These are phyloP conservation scores for Acromyrmex echinatior DNA, from an alignment of 1,140 invertebrate genomes.

Conservation along the genomic window DNA sequence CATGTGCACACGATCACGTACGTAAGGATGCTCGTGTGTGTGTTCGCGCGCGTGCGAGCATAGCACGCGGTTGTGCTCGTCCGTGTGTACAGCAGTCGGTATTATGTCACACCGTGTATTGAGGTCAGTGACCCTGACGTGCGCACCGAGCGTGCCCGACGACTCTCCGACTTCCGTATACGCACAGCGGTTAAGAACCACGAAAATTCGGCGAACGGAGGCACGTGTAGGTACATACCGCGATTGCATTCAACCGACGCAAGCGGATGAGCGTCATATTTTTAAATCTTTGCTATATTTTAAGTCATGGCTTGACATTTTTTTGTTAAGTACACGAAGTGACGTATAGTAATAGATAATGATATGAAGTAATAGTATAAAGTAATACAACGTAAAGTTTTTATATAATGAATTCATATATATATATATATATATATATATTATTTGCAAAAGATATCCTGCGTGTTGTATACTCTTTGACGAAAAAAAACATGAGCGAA, in stretches of 20 bases:
- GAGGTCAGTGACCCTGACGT: conserved; percentile 83
- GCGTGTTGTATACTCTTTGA: too few species aligned
- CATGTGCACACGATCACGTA: conserved; percentile 35
- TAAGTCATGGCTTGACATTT: neutral
- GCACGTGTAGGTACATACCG: neutral
- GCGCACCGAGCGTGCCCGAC: conserved; percentile 81
- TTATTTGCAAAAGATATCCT: too few species aligned
- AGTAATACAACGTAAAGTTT: neutral
- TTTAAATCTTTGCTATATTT: neutral
- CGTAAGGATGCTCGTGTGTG: neutral
- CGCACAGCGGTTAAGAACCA: conserved; percentile 15
- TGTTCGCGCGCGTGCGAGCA: too few species aligned
- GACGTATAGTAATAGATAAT: neutral
- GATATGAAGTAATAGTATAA: too few species aligned
- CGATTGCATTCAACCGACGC: neutral
- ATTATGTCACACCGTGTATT: conserved; percentile 71
- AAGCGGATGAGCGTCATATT: neutral
- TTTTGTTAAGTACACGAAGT: neutral
- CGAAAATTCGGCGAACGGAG: conserved; percentile 60
- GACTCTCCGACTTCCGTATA: conserved; percentile 72
- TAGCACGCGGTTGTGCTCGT: conserved; percentile 23
- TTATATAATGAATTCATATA: neutral
- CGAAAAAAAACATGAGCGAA: neutral
- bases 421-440: too few species aligned
- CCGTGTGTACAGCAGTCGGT: conserved; percentile 46